Evolutionary conservation across 2,113 vertebrate species (phyloP), one percentile per base, ranked within the genome.

Genomic region (Boulengeromyrus knoepffleri): DNA sequence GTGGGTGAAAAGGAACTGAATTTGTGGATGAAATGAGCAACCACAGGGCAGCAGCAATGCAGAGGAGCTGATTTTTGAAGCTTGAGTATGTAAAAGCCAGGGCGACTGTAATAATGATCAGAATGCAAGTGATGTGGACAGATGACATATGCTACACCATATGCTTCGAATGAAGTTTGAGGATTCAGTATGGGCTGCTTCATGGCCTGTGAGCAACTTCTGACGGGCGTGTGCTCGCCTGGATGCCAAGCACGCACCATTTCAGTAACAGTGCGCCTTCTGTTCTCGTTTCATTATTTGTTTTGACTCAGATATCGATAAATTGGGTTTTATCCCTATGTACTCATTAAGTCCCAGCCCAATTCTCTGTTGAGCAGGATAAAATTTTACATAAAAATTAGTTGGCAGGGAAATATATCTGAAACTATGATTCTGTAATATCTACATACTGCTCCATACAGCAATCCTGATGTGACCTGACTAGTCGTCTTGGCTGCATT

Each of bases 111-210:
- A 92, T 93, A 91, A 91, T 91, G 92, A 93, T 93, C 92, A 91
- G 91, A 91, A 93, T 93, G 94, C 92, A 83, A 90, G 92, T 88
- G 53, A 90, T 77, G 91, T 92, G 90, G 91, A 93, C 90, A 80
- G 90, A 74, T 50, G 91, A 90, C 93, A 94, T 94, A 94, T 91
- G 93, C 58, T 91, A 66, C 21, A 89, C 89, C 93, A 95, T 93
- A 94, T 94, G 94, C 92, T 92, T 91, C 52, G 83, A 92, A 91
- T 92, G 91, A 62, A 92, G 90, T 88, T 85, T 21, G 90, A 89
- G 31, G 89, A 52, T 90, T 92, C 91, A 88, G 89, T 91, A 89
- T 88, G 85, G 90, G 74, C n/a, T 85, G 58, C 92, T 91, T 89
- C 83, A 90, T 47, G 91, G 91, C 87, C 85, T 58, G 86, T 85